Evolutionary conservation across 2,113 vertebrate genomes (phyloP), one percentile per base, ranked within the genome.

Genomic region (Mesoclemmys tuberculata): DNA sequence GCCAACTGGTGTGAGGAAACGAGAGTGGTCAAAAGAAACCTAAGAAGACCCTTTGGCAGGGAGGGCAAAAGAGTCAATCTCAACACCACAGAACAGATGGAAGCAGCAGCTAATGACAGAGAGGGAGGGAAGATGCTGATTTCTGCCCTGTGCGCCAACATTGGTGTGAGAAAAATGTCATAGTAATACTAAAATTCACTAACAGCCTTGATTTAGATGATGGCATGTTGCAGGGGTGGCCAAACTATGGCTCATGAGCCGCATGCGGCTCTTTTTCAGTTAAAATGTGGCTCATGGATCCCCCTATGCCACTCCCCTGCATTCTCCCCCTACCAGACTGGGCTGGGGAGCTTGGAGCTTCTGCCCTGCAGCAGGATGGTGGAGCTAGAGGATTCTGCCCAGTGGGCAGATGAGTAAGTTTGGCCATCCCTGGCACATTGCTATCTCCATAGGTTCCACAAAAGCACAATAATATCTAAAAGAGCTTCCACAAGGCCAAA

Each of bases 401-500:
- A 46, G 46, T 82, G 54, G 52, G 31, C 41, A 88, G 71, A n/a
- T 46, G 6, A 46, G 46, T 46, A 49, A 49, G 13, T 49, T 49
- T 49, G 13, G 49, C 13, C 49, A 49, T 10, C 49, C 49, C 6
- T 44, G 38, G 24, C 41, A 75, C 54, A 97, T 88, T 79, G 75
- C 9, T 2, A 55, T 80, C 80, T 75, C 90, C 49, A 26, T n/a
- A 8, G 54, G 24, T 54, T 31, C 58, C 41, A 55, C 77, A n/a
- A 35, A 64, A n/a, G 18, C 54, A 80, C 61, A 85, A 14, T 35
- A 52, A 18, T 52, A 75, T 71, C 56, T 19, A 56, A 24, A 8
- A 68, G 35, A 95, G 38, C 78, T 27, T 86, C 89, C 86, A 93
- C 22, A 89, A 85, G 77, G 93, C 71, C 93, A 80, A 88, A 16